Evolutionary conservation across 2,888 invertebrate species (phyloP), one percentile per base, ranked within the genome.

Genomic region (Halictus ligatus): DNA sequence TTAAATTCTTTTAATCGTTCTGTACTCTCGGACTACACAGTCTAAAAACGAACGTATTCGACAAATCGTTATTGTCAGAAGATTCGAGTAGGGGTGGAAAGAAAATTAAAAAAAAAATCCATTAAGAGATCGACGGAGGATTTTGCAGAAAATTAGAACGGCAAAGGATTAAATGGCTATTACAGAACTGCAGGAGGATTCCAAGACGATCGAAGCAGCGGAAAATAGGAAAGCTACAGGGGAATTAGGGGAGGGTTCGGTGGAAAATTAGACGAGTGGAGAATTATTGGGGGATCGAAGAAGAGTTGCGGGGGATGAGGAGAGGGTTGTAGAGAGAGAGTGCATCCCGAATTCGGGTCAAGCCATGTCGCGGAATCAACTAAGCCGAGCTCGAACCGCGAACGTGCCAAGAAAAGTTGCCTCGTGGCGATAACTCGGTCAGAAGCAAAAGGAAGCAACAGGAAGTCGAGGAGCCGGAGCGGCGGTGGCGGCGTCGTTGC

Each of bases 401-500:
- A 85, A 87, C 90, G 89, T 89, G 90, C 90, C 91, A 91, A 91
- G 90, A 87, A 91, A 90, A 89, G 88, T 90, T 91, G 79, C 84
- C 87, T 72, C 64, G 83, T 74, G 85, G 86, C 71, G 84, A 88
- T 83, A 90, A 90, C 82, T 90, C 86, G 89, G 82, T 72, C 82
- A 82, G 72, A 75, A 81, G 84, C 86, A 89, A 88, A 90, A 90
- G 69, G 85, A 88, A 89, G 89, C 90, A 90, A 90, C 90, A 90
- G 90, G 90, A 90, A 90, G 87, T 74, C 78, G 75, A 71, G 77
- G 67, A 64, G 64, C 29, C n/a, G n/a, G 21, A 54, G 54, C 54
- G 50, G 35, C 43, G 43, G 54, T 35, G 46, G 75, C 18, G 50
- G 50, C 67, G 72, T 54, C 72, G 60, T 58, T n/a, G 84, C 29